Percentiles rank a stretch among this genome's conserved stretches.
These are phyloP conservation scores for Nezara viridula DNA, from an alignment of 2,888 invertebrate genomes.

Conservation along the genomic window DNA sequence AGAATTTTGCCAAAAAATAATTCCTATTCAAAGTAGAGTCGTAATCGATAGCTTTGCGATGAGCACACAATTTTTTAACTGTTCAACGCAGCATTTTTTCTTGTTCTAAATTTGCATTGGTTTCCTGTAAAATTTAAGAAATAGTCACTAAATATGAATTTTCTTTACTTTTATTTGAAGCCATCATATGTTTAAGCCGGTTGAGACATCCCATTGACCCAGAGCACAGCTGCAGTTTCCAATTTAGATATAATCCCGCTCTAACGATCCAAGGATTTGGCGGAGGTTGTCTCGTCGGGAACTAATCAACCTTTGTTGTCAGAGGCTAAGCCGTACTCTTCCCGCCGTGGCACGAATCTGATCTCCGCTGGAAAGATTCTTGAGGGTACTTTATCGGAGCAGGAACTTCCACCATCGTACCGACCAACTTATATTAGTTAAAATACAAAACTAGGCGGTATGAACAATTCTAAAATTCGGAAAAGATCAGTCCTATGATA, in stretches of 20 bases:
- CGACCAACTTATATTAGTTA: not conserved
- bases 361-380: not conserved
- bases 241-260: conserved; percentile 25
- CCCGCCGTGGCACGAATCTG: not conserved
- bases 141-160: not conserved
- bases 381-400: not conserved
- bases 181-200: not conserved
- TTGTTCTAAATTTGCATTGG: too few species aligned
- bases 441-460: not conserved
- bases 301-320: conserved; percentile 49
- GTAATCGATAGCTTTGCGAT: too few species aligned
- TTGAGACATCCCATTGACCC: not conserved
- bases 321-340: not conserved
- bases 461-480: too few species aligned
- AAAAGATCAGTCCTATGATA: too few species aligned
- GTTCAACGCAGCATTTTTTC: too few species aligned
- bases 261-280: conserved; percentile 17
- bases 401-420: not conserved
- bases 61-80: too few species aligned
- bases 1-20: too few species aligned
- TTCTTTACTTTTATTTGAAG: not conserved
- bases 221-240: not conserved
- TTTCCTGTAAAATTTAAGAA: too few species aligned
- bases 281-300: not conserved
- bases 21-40: too few species aligned